These are phyloP conservation scores for Theonella swinhoei DNA, from an alignment of 37 sponge, comb jelly and placozoan species.

Conservation along the genomic window DNA sequence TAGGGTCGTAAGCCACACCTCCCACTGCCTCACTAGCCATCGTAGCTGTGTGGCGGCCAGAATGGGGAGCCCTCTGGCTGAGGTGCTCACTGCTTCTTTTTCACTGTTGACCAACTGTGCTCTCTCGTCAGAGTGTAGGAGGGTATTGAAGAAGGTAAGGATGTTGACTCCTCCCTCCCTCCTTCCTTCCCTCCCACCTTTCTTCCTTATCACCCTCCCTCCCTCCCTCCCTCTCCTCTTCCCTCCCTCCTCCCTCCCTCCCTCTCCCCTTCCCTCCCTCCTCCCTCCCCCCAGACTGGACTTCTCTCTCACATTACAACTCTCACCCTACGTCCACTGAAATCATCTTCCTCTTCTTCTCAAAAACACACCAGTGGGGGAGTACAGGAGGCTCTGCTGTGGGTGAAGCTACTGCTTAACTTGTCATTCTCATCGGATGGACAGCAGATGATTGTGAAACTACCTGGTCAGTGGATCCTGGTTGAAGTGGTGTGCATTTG, in stretches of 20 bases:
- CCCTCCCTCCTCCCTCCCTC: not conserved
- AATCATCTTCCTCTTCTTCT: not conserved
- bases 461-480: slow-evolving; percentile 49
- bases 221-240: not conserved
- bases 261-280: not conserved
- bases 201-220: slow-evolving; percentile 22
- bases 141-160: slow-evolving; percentile 75
- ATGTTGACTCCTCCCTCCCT: too few relatives aligned
- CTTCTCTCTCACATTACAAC: slow-evolving; percentile 32
- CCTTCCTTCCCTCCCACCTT: not conserved
- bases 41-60: slow-evolving; percentile 23
- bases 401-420: slow-evolving; percentile 67
- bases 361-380: not conserved
- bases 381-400: not conserved
- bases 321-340: not conserved
- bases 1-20: slow-evolving; percentile 36
- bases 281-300: slow-evolving; percentile 9
- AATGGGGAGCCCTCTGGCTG: slow-evolving; percentile 17
- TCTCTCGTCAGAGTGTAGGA: slow-evolving; percentile 67
- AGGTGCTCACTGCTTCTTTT: slow-evolving; percentile 54
- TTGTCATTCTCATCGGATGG: slow-evolving; percentile 78
- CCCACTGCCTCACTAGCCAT: slow-evolving; percentile 21
- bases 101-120: slow-evolving; percentile 60
- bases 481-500: not conserved
- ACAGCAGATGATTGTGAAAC: slow-evolving; percentile 50